Evolutionary conservation across 2,797 vertebrate species (phyloP), one percentile per base, ranked within the genome.

Genomic region (Dallia pectoralis): DNA sequence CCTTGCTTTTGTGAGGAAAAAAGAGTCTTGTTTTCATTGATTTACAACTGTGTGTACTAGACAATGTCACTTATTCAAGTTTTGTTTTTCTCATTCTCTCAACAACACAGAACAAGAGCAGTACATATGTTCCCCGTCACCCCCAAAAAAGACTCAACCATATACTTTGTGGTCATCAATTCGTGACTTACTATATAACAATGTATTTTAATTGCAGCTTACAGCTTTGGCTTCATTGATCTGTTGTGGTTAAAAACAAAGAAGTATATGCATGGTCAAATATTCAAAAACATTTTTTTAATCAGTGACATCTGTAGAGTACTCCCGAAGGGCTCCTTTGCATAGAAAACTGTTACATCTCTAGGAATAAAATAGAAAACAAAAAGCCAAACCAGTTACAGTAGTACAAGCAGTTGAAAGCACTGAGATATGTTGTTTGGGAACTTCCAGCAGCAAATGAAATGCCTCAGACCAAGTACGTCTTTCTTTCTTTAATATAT

Each of bases 341-440:
- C 94, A 95, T 95, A 95, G 94, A 94, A 95, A 94, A 93, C 84
- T 80, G 91, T 95, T 95, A 95, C 93, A 95, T 91, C 88, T 88
- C 92, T 94, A 91, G 93, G 88, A 89, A 88, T 86, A 91, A 89
- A 88, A 85, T 71, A 75, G 70, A 71, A 86, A 91, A 76, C 62
- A 33, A 88, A 92, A 79, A 67, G 25, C 68, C 72, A 77, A 80
- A 72, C 77, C 83, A 74, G 84, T 85, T 92, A 94, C 89, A 94
- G 90, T 93, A 93, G 93, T 93, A 72, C 79, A 48, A 33, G 92
- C 92, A 94, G 92, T 47, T 61, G 25, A 51, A 51, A 56, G 27
- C 29, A 40, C 63, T 40, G 30, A 8, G 18, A 36, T 65, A 19
- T 16, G 68, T 67, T 78, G 71, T 76, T 71, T 74, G 72, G 71